Base-by-base conservation (phyloP, 2,113 vertebrate genomes). In the Dicaeum eximium region DNA sequence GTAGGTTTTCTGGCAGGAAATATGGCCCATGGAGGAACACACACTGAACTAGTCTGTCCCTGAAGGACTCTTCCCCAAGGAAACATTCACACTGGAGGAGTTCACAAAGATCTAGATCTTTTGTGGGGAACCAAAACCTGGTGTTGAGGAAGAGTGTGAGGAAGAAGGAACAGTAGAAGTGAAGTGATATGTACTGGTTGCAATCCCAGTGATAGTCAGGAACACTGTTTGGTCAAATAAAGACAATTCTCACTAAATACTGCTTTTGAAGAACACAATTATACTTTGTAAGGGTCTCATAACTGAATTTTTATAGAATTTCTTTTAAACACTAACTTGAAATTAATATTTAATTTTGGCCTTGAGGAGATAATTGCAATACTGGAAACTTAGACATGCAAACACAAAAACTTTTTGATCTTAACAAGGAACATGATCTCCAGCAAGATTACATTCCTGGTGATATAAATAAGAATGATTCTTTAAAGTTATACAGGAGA, bases 301-400 rank as follows among this genome's bases (percentile, higher is more conserved):
- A 22, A 60, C 5, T 64, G 31, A 90, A 11, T 65, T 87, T 89
- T 85, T 60, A 81, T 40, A 53, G 37, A 80, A 72, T 75, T 87
- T 84, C 57, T 65, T 86, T 93, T 72, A 69, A 94, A 69, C 2
- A 10, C 3, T 51, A 54, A 72, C 82, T 82, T 91, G 33, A 87
- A 86, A 84, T 84, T 71, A 94, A 79, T 85, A 85, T 74, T 95
- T 86, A 67, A 90, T 91, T 61, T 60, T 70, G 15, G 17, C 57
- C 37, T 67, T 53, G 28, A 79, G 57, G 31, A 87, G 27, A 64
- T 72, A 79, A 79, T 78, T 84, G 12, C 19, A 67, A 45, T 64
- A 56, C 10, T 70, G 15, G 38, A 81, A 87, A 67, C 0, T 3
- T 20, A 54, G 15, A 73, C 14, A 23, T 77, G 62, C 38, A 92